phyloP scores from a whole-genome alignment of 2,113 vertebrate genomes.

The Poicephalus meyeri region DNA sequence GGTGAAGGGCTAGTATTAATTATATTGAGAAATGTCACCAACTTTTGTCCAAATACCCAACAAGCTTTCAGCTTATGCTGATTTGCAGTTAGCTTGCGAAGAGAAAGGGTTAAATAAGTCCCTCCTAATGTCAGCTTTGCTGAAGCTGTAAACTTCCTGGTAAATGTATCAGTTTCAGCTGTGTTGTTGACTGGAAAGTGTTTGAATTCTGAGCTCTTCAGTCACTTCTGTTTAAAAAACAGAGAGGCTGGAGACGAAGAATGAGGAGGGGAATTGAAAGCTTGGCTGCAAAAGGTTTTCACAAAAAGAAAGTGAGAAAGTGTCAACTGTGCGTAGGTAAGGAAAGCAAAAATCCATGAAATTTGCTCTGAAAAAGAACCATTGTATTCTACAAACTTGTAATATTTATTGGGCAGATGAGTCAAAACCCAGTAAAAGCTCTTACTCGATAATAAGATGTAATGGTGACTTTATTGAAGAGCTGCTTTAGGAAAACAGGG shows the following conservation, averaged over 20 bases:
- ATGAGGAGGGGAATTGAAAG: not conserved
- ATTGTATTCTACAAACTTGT: not conserved
- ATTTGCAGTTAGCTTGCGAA: not conserved
- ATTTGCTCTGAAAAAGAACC: not conserved
- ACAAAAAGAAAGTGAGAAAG: not conserved
- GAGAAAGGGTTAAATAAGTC: not conserved
- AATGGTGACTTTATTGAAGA: not conserved
- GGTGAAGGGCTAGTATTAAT: not conserved
- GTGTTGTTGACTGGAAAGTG: not conserved
- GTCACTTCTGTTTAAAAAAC: not conserved
- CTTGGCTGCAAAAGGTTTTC: not conserved
- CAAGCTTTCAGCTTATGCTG: not conserved
- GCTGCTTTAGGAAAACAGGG: not conserved
- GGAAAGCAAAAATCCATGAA: not conserved
- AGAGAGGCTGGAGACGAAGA: not conserved
- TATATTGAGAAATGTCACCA: not conserved
- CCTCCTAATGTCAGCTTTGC: not conserved
- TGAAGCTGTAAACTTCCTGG: not conserved
- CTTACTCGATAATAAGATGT: not conserved
- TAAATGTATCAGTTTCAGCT: slow-evolving; percentile 5
- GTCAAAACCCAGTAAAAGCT: not conserved
- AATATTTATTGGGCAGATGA: not conserved
- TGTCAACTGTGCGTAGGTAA: not conserved
- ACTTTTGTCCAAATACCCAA: not conserved
- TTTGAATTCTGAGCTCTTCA: not conserved